Evolutionary conservation across 2,888 invertebrate genomes (phyloP).

Genomic region (Mimachlamys varia): DNA sequence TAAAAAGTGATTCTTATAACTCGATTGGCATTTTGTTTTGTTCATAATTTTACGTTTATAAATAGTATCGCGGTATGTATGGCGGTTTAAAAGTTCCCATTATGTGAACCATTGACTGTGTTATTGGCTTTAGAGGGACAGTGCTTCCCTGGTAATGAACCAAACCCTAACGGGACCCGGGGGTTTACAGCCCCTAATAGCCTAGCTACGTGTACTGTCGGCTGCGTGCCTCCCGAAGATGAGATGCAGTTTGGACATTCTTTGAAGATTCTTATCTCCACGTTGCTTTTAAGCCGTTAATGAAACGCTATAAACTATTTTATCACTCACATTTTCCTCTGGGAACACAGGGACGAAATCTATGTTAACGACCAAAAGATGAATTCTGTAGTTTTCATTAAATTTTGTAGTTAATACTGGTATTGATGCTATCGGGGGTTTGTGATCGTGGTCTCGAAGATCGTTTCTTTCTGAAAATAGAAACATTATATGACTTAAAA

Average conservation of each 20-base stretch:
- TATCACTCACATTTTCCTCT: slow-evolving; percentile 18
- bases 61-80: neutral
- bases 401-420: neutral
- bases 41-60: neutral
- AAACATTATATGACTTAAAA: neutral
- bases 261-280: neutral
- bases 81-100: neutral
- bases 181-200: neutral
- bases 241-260: neutral
- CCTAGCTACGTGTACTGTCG: neutral
- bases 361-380: neutral
- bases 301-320: neutral
- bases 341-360: neutral
- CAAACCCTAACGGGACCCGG: neutral
- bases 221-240: neutral
- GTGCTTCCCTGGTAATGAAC: neutral
- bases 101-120: neutral
- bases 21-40: neutral
- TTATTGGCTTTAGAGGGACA: neutral
- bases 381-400: slow-evolving; percentile 20
- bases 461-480: slow-evolving; percentile 23
- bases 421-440: neutral
- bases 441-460: neutral
- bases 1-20: neutral
- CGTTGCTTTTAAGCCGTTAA: slow-evolving; percentile 21